Evolutionary conservation across 2,113 vertebrate species (phyloP).

Genomic region (Tonatia bakeri): DNA sequence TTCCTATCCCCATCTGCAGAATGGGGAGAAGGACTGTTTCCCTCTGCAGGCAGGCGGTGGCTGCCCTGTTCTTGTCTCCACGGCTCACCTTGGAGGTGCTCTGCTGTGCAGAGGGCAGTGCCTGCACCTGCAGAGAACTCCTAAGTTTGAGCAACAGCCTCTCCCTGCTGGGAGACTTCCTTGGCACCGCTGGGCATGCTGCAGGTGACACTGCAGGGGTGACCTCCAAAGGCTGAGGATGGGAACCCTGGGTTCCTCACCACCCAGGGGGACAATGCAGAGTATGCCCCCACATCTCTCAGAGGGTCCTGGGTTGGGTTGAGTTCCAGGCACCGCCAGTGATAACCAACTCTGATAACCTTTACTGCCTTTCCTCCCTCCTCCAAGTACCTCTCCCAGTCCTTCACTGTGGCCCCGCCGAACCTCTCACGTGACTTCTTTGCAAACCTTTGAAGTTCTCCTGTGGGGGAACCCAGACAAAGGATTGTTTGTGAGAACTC

Average conservation of each 20-base stretch:
- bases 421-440: background rate
- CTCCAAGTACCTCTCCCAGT: background rate
- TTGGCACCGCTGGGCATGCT: background rate
- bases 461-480: background rate
- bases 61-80: fast-evolving
- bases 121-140: fast-evolving
- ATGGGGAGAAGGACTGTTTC: fast-evolving
- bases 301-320: too few species aligned
- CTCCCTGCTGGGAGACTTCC: background rate
- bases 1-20: background rate
- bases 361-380: too few species aligned
- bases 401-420: background rate
- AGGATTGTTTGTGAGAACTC: background rate
- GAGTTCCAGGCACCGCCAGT: fast-evolving
- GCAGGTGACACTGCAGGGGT: background rate
- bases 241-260: background rate
- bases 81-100: too few species aligned
- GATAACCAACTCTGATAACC: fast-evolving
- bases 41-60: fast-evolving
- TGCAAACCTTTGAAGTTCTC: background rate
- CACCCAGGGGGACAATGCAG: background rate
- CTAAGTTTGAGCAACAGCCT: fast-evolving
- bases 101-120: background rate
- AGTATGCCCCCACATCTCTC: background rate
- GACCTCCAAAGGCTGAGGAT: background rate